Evolutionary conservation across 1,140 invertebrate species (phyloP), one percentile per base, ranked within the genome.

Genomic region (Thaumetopoea pityocampa): DNA sequence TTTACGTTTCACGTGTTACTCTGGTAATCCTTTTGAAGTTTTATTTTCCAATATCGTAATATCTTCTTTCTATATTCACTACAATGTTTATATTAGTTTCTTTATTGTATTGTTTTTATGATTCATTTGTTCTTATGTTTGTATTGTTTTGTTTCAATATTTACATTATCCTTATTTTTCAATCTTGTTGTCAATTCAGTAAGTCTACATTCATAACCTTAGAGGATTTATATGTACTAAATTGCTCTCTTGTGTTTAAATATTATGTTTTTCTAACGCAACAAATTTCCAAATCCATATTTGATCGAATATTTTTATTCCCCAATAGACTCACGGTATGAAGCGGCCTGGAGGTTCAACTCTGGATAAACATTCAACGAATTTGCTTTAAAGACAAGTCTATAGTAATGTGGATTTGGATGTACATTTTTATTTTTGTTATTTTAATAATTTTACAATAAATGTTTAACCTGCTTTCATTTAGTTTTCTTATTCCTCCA

Each of bases 311-410:
- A 50, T 73, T 70, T 82, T 67, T 33, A 38, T 50, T 68, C 63
- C 64, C 56, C 64, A 72, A 48, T 78, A 83, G 79, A 76, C 79
- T 83, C 57, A 83, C 79, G 17, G 72, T 83, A 47, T 83, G 76
- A 83, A 70, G 71, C 72, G 50, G 44, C 45, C 41, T 40, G 63
- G 51, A 58, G 18, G 28, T 56, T 18, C 30, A 10, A 42, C 24
- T 40, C 53, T 45, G 61, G 64, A 51, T 46, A 36, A 20, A 51
- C 26, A 27, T 48, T 40, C 53, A 51, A 44, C 40, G 45, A 46
- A 46, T 55, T 48, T 53, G 52, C 50, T 65, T 51, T 52, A 48
- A 29, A 37, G 26, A 37, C 35, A 16, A 51, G 58, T 64, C 38
- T 68, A 61, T 50, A 44, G 65, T 60, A 74, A 73, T 77, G 59